phyloP scores from a whole-genome alignment of 2,113 vertebrate genomes.

The Leucoraja erinaceus region DNA sequence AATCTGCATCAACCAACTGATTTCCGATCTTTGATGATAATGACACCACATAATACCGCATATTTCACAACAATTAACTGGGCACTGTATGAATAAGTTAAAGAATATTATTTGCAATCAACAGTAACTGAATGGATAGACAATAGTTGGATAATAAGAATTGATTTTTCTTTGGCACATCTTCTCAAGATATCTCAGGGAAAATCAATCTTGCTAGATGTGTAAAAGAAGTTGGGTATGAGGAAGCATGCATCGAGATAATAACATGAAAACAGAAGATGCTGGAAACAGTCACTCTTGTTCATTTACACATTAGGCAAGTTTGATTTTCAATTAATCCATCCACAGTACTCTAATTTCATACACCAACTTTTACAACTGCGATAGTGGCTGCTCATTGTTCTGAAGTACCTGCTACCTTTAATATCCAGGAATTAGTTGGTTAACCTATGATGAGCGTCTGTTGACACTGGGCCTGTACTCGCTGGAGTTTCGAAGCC shows the following conservation, averaged over 20 bases:
- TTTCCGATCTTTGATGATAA: not conserved
- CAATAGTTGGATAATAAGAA: not conserved
- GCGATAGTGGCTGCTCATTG: not conserved
- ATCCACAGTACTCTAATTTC: not conserved
- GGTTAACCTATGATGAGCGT: no score
- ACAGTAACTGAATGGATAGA: not conserved
- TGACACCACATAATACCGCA: not conserved
- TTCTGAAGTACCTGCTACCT: not conserved
- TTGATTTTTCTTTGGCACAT: no score
- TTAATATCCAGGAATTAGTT: not conserved
- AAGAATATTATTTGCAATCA: not conserved
- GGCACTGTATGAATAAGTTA: not conserved
- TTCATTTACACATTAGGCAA: not conserved
- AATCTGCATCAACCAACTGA: not conserved
- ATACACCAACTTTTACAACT: not conserved
- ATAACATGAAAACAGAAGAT: no score
- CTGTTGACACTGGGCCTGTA: no score
- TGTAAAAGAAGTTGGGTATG: no score
- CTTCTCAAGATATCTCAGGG: no score
- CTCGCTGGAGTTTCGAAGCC: no score
- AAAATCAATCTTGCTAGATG: no score
- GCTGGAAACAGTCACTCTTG: no score
- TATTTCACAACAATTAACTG: not conserved
- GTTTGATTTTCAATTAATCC: not conserved
- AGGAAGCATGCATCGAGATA: no score